phyloP scores from a whole-genome alignment of 2,888 invertebrate genomes.

The Brassicogethes aeneus region DNA sequence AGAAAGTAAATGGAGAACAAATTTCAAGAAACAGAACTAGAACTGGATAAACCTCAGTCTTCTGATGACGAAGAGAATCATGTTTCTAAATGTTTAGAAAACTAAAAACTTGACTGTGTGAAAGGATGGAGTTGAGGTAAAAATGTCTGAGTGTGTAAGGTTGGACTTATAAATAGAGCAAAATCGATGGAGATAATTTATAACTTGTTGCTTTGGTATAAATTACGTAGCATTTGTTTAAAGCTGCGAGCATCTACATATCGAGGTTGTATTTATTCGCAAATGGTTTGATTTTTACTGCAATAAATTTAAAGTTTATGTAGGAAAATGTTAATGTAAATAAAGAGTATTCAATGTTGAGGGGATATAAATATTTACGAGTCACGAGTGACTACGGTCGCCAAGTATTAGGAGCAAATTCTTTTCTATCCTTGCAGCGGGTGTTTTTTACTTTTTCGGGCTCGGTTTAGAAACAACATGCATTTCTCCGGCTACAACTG shows the following conservation, averaged over 20 bases:
- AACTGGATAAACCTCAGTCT: no score
- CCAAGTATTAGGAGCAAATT: constrained; percentile 21
- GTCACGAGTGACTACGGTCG: constrained; percentile 20
- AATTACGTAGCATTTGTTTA: not conserved
- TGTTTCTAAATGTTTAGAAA: no score
- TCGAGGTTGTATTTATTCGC: not conserved
- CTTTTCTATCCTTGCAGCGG: constrained; percentile 12
- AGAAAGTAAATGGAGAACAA: no score
- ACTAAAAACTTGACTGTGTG: no score
- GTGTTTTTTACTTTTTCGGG: constrained; percentile 4
- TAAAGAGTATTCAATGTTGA: constrained; percentile 13
- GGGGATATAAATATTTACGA: constrained; percentile 25
- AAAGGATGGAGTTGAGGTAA: no score
- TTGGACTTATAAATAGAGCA: no score
- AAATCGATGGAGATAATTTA: no score
- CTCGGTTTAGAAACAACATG: not conserved
- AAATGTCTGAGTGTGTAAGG: no score
- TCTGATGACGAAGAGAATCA: no score
- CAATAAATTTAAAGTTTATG: not conserved
- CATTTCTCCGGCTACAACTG: not conserved
- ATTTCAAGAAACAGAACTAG: no score
- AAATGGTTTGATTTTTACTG: not conserved
- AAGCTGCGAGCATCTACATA: not conserved
- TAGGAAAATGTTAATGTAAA: constrained; percentile 4
- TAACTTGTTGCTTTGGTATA: no score